These are phyloP conservation scores for Drosophila repleta DNA, from an alignment of 1,140 invertebrate genomes.

Conservation along the genomic window DNA sequence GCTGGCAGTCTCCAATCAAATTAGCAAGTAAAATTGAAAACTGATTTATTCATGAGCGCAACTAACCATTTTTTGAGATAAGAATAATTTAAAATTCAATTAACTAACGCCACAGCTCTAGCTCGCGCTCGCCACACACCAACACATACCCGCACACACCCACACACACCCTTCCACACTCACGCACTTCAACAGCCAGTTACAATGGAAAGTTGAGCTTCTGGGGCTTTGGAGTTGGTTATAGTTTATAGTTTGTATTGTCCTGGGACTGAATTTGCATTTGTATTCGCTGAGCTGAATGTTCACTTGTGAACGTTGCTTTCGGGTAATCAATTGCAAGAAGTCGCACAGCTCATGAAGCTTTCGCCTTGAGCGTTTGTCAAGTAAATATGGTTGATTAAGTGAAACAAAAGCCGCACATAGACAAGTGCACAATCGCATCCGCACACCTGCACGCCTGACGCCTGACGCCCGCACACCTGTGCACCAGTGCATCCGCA, in stretches of 20 bases:
- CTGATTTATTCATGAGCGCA: conserved; percentile 77
- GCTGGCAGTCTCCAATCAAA: conserved; percentile 63
- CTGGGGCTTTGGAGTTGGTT: conserved; percentile 19
- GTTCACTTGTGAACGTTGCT: conserved; percentile 30
- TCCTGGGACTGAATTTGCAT: conserved; percentile 3
- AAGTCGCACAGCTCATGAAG: conserved; percentile 30
- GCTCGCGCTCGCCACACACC: conserved; percentile 11
- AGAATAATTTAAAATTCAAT: conserved; percentile 80
- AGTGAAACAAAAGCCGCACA: conserved; percentile 67
- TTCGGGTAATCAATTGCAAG: conserved; percentile 19
- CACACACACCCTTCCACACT: conserved; percentile 13
- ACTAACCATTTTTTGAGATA: conserved; percentile 69
- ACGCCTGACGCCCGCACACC: conserved; percentile 1
- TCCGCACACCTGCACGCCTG: too few relatives aligned
- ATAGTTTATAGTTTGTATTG: conserved; percentile 19
- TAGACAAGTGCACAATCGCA: conserved; percentile 19
- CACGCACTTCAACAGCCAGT: conserved; percentile 24
- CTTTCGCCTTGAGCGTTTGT: conserved; percentile 71
- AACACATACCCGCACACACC: conserved; percentile 7
- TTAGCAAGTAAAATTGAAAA: conserved; percentile 78
- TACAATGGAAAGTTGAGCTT: conserved; percentile 39
- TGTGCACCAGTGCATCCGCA: conserved; percentile 9
- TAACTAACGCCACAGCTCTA: conserved; percentile 52
- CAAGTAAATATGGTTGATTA: conserved; percentile 72
- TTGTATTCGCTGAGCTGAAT: conserved; percentile 15